phyloP scores from a whole-genome alignment of 2,113 vertebrate genomes.

The Deroptyus accipitrinus region DNA sequence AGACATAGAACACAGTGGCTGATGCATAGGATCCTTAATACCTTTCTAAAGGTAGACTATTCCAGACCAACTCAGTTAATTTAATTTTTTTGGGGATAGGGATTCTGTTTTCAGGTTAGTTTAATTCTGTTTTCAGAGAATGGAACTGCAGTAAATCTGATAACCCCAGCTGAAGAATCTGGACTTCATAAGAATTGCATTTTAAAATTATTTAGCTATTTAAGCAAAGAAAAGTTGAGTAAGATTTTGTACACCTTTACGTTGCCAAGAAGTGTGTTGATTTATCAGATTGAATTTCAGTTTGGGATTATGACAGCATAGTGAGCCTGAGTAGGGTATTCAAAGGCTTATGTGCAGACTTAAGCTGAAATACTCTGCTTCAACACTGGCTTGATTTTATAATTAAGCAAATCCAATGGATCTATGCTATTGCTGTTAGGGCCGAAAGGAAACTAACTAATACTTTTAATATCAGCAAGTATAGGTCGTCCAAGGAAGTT shows the following conservation, averaged over 20 bases:
- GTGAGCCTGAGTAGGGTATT: neutral
- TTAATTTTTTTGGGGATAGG: accelerated
- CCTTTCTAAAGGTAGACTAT: neutral
- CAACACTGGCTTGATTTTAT: neutral
- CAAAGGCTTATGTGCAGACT: neutral
- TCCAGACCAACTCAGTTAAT: neutral
- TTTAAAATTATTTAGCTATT: neutral
- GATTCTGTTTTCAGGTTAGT: neutral
- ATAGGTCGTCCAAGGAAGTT: neutral
- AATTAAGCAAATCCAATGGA: neutral
- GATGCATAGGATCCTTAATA: neutral
- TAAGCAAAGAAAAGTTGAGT: neutral
- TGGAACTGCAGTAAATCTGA: neutral
- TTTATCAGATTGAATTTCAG: neutral
- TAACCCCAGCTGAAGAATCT: accelerated
- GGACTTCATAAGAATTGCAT: neutral
- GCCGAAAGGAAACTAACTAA: neutral
- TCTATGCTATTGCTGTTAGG: neutral
- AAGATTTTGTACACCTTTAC: neutral
- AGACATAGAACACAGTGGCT: neutral
- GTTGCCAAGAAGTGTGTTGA: neutral
- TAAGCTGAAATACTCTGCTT: neutral
- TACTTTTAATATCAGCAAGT: neutral
- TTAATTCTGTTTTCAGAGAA: neutral
- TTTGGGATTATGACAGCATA: neutral